Percentiles rank a stretch among this genome's conserved stretches.
Evolutionary conservation across 2,113 vertebrate genomes (phyloP).

Genomic region (Ictalurus punctatus): DNA sequence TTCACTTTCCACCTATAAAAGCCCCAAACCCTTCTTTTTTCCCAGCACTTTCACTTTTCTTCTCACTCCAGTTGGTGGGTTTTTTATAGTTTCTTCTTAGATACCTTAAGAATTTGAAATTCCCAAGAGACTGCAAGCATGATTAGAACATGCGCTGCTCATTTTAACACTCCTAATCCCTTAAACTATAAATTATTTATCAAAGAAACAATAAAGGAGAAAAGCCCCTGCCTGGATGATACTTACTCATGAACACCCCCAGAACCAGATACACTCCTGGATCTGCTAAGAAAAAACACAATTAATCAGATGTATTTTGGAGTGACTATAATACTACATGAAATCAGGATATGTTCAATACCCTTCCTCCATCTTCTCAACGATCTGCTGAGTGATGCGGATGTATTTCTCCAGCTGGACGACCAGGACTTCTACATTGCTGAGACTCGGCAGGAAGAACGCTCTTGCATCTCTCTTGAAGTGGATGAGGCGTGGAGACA

Average conservation of each 20-base stretch:
- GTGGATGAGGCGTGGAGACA: constrained; percentile 62
- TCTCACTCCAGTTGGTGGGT: no score
- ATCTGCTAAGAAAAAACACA: constrained; percentile 30
- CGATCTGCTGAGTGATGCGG: constrained; percentile 55
- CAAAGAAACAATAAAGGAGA: not conserved
- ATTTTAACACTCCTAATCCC: no score
- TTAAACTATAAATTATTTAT: not conserved
- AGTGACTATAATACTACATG: not conserved
- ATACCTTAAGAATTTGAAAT: no score
- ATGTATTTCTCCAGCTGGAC: constrained; percentile 68
- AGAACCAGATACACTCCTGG: constrained; percentile 1
- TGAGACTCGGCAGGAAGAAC: constrained; percentile 64
- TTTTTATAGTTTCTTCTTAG: no score
- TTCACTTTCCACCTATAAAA: no score
- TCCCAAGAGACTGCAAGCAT: no score
- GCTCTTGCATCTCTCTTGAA: constrained; percentile 62
- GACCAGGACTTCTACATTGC: constrained; percentile 62
- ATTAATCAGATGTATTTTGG: not conserved
- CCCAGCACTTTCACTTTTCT: no score
- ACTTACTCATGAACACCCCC: constrained; percentile 21
- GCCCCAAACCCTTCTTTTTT: no score
- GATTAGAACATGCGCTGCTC: no score
- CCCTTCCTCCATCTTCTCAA: constrained; percentile 41
- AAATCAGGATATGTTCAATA: not conserved
- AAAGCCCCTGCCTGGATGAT: not conserved